phyloP scores from a whole-genome alignment of 2,113 vertebrate species.

The Ursus arctos region DNA sequence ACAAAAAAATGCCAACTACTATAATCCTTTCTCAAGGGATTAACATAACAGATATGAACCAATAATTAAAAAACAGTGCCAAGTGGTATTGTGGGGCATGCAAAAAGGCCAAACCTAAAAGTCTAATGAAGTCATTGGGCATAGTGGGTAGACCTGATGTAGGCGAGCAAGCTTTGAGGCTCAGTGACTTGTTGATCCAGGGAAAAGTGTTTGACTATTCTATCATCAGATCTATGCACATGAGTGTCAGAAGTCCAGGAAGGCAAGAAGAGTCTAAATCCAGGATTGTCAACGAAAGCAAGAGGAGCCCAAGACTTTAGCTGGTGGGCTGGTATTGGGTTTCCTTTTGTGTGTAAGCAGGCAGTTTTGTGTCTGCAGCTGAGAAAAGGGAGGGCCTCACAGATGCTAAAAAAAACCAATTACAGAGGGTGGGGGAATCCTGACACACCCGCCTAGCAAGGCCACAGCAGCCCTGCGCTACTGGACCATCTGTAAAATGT shows the following conservation, averaged over 20 bases:
- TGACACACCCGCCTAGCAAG: neutral
- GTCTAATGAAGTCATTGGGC: neutral
- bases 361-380: neutral
- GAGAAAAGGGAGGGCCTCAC: neutral
- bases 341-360: neutral
- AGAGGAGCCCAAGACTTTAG: neutral
- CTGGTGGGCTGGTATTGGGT: neutral
- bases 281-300: neutral
- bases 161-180: neutral
- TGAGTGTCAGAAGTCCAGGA: neutral
- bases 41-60: neutral
- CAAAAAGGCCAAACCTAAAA: neutral
- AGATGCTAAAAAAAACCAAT: neutral
- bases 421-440: neutral
- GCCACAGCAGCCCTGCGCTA: neutral
- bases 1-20: neutral
- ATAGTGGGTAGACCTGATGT: neutral
- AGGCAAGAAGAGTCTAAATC: neutral
- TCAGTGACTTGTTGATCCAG: neutral
- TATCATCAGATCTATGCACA: neutral
- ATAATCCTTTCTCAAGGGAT: neutral
- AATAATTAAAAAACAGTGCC: neutral
- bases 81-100: neutral
- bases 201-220: neutral
- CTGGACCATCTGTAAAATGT: neutral